phyloP scores from a whole-genome alignment of 2,888 invertebrate genomes.

The Scaptomyza caliginosa region DNA sequence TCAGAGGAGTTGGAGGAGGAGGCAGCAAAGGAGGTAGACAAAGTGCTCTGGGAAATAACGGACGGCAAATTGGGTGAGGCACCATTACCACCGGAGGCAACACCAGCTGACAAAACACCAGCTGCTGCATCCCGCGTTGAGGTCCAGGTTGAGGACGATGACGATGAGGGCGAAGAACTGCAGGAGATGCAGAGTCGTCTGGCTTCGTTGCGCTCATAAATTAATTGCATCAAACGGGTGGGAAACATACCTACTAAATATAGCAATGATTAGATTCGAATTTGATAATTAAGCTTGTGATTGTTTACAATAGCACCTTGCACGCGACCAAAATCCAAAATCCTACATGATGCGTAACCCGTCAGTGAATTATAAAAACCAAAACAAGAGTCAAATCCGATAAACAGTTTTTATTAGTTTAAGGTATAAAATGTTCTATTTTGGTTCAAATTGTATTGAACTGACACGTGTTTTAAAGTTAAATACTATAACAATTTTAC shows the following conservation, averaged over 20 bases:
- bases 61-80: constrained; percentile 96
- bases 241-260: constrained; percentile 3
- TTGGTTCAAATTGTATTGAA: constrained; percentile 50
- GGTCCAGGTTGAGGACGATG: constrained; percentile 83
- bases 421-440: constrained; percentile 30
- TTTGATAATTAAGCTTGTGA: constrained; percentile 42
- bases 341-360: constrained; percentile 1
- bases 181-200: constrained; percentile 96
- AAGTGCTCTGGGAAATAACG: constrained; percentile 95
- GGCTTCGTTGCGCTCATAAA: constrained; percentile 93
- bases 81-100: constrained; percentile 90
- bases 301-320: constrained; percentile 29
- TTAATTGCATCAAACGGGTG: neutral
- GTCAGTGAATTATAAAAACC: constrained; percentile 37
- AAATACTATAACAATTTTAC: constrained; percentile 33
- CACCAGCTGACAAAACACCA: constrained; percentile 84
- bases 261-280: constrained; percentile 28
- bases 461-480: constrained; percentile 38
- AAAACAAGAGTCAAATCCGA: constrained; percentile 39
- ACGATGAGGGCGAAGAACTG: constrained; percentile 91
- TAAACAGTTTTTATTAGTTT: constrained; percentile 25
- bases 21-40: constrained; percentile 96
- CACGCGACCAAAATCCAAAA: constrained; percentile 26
- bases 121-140: constrained; percentile 84
- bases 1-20: constrained; percentile 98